Evolutionary conservation across 1,140 invertebrate species (phyloP).

Genomic region (Drosophila malerkotliana): DNA sequence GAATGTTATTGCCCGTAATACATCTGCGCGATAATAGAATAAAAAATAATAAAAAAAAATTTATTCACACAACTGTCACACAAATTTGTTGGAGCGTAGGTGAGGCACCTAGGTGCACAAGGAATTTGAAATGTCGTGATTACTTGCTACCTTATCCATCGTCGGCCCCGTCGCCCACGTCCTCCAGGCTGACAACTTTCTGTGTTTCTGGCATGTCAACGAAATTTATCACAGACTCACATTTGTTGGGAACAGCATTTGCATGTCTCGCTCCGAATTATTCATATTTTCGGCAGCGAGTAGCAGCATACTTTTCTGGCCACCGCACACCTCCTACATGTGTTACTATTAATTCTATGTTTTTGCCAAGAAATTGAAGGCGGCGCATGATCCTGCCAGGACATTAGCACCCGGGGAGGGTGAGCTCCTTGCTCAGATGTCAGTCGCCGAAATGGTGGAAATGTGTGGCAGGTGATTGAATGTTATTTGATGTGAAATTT

Average conservation of each 20-base stretch:
- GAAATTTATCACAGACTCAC: conserved; percentile 72
- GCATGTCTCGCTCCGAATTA: conserved; percentile 67
- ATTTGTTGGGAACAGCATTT: conserved; percentile 71
- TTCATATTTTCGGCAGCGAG: conserved; percentile 61
- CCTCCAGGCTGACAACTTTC: conserved; percentile 21
- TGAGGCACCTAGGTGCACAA: conserved; percentile 16
- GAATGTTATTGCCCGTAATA: conserved; percentile 23
- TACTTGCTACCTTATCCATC: conserved; percentile 27
- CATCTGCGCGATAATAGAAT: conserved; percentile 52
- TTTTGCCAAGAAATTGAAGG: conserved; percentile 28
- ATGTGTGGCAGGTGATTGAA: conserved; percentile 61
- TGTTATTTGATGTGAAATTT: conserved; percentile 68
- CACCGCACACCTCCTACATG: conserved; percentile 15
- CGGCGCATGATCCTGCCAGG: conserved; percentile 22
- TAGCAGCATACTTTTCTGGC: conserved; percentile 16
- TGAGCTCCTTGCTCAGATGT: conserved; percentile 4
- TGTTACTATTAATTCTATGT: conserved; percentile 44
- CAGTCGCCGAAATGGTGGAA: neutral
- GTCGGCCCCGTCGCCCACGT: conserved; percentile 2
- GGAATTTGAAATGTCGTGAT: conserved; percentile 54
- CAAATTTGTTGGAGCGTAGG: conserved; percentile 18
- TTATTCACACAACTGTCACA: conserved; percentile 44
- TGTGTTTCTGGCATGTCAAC: conserved; percentile 46
- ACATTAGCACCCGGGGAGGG: conserved; percentile 16
- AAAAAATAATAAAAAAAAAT: conserved; percentile 53